Base-by-base conservation (phyloP, 2,888 invertebrate species). In the Apantesis nais region DNA sequence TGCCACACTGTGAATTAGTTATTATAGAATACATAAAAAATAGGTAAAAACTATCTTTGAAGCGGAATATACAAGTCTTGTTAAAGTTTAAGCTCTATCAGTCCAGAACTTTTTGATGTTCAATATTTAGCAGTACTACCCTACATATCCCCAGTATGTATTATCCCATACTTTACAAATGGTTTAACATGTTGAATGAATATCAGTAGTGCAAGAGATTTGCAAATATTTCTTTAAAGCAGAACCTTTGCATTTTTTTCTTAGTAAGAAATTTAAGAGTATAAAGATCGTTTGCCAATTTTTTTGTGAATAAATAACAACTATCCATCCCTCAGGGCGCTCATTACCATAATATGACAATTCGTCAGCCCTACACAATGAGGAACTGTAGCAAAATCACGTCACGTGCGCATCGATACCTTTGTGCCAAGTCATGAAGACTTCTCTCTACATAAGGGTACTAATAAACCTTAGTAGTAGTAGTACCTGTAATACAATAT, bases 361-460 rank as follows among this genome's bases (percentile, higher is more conserved):
- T 73, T 72, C 70, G 78, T 76, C 81, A 84, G 72, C 83, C 83
- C 84, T 85, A 74, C 64, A 73, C 73, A 81, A 82, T 78, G 78
- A 83, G 78, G 77, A 85, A 85, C 79, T 83, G 79, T 79, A 78
- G 76, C 80, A 67, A 77, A 84, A 68, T 31, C 85, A 71, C 72
- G 84, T 87, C 88, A 89, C 87, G 88, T 88, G 79, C 83, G 70
- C 75, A 70, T 73, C 73, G 78, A 80, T 83, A 87, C 84, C 81
- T 85, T 89, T 86, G 85, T 83, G 83, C 84, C 88, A 82, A 88
- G 84, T 88, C 86, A 86, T 80, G 81, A 74, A 78, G 72, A 66
- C 78, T 76, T 62, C 31, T 68, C 58, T 77, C 19, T 29, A 41
- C 16, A 31, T 48, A 48, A 44, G 44, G 48, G 31, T 31, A 64